Conservation (phyloP, 2,113 vertebrate species). For the Myodes glareolus region DNA sequence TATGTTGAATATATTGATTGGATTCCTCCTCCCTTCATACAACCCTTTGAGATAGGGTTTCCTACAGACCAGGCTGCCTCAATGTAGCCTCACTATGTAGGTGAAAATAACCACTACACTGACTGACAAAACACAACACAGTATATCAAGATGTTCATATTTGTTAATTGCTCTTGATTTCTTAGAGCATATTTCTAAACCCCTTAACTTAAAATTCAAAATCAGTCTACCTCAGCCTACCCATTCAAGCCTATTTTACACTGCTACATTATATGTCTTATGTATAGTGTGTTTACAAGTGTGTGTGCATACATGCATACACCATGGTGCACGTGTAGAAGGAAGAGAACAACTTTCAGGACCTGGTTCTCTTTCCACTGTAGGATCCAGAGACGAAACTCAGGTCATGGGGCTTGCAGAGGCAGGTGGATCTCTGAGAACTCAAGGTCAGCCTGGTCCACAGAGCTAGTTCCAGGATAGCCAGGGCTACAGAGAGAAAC, state of each 20-base stretch:
- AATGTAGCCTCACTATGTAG: not conserved
- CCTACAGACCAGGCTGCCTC: not conserved
- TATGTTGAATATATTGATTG: not conserved
- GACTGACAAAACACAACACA: not conserved
- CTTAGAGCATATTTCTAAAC: not conserved
- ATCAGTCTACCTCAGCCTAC: not conserved
- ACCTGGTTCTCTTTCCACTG: not conserved
- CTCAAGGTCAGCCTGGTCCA: not conserved
- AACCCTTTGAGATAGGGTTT: not conserved
- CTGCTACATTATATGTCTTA: not conserved
- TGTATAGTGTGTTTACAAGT: not conserved
- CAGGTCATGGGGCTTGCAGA: not conserved
- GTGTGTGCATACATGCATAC: not conserved
- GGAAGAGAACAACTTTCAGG: not conserved
- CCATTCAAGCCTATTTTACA: not conserved
- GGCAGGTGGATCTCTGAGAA: not conserved
- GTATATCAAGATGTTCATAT: not conserved
- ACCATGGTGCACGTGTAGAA: not conserved
- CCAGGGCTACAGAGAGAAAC: not conserved
- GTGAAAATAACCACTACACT: not conserved
- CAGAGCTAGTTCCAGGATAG: not conserved
- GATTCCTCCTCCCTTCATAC: not conserved
- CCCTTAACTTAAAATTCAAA: not conserved
- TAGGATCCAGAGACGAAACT: not conserved
- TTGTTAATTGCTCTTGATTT: conserved; percentile 12